Conservation (phyloP, 2,113 vertebrate genomes). For the Ciconia maguari region DNA sequence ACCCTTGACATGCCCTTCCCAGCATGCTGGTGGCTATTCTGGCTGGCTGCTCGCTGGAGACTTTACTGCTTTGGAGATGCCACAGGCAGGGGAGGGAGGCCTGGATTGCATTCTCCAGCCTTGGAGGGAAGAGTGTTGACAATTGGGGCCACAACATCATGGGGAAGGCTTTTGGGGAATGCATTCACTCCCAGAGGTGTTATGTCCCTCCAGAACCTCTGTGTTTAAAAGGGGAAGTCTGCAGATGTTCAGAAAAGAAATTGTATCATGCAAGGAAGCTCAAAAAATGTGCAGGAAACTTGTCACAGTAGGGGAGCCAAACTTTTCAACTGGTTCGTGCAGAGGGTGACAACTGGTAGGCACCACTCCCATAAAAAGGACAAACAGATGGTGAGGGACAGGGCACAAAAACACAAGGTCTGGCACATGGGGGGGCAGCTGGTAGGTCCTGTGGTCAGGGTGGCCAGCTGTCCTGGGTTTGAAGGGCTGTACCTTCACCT, state of each 20-base stretch:
- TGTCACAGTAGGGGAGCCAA: not conserved
- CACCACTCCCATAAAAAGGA: not conserved
- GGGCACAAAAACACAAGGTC: not conserved
- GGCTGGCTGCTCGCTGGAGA: not conserved
- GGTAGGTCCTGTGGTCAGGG: not conserved
- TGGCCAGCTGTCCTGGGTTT: not conserved
- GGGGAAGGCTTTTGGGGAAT: not conserved
- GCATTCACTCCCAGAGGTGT: not conserved
- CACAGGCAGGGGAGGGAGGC: not conserved
- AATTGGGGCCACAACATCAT: not conserved
- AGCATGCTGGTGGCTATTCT: not conserved
- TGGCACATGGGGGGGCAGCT: not conserved
- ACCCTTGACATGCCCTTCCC: not conserved
- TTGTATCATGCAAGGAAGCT: not conserved
- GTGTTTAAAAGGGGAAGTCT: not conserved
- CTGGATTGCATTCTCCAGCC: not conserved
- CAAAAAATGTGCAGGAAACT: not conserved
- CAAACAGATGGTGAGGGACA: not conserved
- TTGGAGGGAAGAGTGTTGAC: not conserved
- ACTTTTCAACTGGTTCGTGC: not conserved
- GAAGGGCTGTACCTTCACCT: not conserved
- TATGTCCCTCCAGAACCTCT: rapidly evolving
- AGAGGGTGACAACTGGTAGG: not conserved
- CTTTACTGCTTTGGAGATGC: not conserved
- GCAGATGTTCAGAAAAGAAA: not conserved